phyloP scores from a whole-genome alignment of 2,797 vertebrate species.

The Ceyx erithaca region DNA sequence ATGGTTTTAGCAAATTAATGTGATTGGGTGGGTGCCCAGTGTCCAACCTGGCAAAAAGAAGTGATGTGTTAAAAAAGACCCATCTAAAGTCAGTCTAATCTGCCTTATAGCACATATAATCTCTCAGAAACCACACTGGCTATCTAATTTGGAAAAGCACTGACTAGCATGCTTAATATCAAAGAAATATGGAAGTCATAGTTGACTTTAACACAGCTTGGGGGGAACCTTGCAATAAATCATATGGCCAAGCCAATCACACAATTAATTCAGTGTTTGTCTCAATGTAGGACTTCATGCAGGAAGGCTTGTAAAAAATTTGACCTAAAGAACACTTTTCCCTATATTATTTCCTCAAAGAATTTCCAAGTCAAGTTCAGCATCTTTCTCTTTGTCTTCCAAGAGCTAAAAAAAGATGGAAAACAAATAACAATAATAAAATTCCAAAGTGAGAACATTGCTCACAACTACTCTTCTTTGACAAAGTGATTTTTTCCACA shows the following conservation, averaged over 20 bases:
- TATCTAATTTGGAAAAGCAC: background rate
- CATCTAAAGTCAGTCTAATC: background rate
- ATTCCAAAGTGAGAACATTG: background rate
- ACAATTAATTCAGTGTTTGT: background rate
- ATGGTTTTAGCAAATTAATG: background rate
- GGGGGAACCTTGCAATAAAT: background rate
- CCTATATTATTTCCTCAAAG: background rate
- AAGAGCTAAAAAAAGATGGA: background rate
- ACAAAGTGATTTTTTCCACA: background rate
- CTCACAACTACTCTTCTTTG: background rate
- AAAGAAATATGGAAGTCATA: background rate
- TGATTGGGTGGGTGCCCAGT: background rate
- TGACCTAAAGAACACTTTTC: background rate
- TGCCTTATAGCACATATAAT: background rate
- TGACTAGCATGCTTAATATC: background rate
- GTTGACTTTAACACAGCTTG: background rate
- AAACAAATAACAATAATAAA: background rate
- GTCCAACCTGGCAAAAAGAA: background rate
- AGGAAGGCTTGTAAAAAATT: background rate
- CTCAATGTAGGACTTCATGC: background rate
- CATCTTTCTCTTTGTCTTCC: background rate
- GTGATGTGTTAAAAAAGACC: background rate
- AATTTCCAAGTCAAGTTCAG: background rate
- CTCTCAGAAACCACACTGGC: background rate
- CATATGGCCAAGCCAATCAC: background rate